These are phyloP conservation scores for Ectropis crepuscularia DNA, from an alignment of 2,888 invertebrate genomes.

Conservation along the genomic window DNA sequence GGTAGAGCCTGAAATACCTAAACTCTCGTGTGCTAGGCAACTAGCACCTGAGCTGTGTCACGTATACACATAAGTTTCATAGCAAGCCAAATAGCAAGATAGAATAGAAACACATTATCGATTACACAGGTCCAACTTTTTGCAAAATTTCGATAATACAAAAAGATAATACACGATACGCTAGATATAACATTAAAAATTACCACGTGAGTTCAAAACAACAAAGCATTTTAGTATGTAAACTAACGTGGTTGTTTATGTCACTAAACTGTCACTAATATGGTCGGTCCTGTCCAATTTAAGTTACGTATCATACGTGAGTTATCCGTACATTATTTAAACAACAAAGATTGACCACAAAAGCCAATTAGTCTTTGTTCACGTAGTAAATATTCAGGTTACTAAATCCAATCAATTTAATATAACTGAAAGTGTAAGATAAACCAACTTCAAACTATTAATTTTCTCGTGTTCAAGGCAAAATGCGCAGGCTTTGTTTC, in stretches of 20 bases:
- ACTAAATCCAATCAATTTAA: neutral
- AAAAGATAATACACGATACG: neutral
- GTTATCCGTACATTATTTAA: no score
- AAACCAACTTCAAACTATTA: no score
- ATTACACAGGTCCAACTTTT: neutral
- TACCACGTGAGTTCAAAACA: no score
- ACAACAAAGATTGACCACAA: no score
- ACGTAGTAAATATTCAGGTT: no score
- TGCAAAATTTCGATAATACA: conserved; percentile 13
- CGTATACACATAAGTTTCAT: conserved; percentile 53
- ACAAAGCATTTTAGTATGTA: no score
- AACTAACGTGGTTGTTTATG: no score
- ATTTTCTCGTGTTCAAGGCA: neutral
- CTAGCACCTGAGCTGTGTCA: conserved; percentile 58
- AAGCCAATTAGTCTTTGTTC: no score
- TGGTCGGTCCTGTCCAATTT: no score
- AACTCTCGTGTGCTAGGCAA: conserved; percentile 23
- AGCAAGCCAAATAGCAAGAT: conserved; percentile 9
- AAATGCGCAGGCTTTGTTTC: conserved; percentile 20
- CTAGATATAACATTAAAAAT: no score
- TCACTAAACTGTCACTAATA: no score
- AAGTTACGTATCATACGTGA: no score
- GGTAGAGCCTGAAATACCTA: conserved; percentile 12
- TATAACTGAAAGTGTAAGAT: neutral
- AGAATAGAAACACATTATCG: conserved; percentile 3